phyloP scores from a whole-genome alignment of 2,113 vertebrate genomes.

The Oxygymnocypris stewartii region DNA sequence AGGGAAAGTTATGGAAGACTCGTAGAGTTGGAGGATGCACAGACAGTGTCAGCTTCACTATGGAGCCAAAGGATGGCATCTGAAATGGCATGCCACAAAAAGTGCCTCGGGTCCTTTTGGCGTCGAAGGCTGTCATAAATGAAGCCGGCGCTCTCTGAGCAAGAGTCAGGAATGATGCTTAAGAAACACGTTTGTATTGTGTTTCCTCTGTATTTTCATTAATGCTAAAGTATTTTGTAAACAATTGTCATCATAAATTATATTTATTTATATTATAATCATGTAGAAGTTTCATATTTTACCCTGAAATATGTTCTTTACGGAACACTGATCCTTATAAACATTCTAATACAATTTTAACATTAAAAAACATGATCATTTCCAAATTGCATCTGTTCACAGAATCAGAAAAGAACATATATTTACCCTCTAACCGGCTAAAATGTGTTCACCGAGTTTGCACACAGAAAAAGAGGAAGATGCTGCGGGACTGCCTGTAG shows the following conservation, averaged over 20 bases:
- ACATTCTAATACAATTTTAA: neutral
- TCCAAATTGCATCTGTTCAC: slow-evolving; percentile 30
- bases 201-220: slow-evolving; percentile 24
- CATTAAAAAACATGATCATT: neutral
- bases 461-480: slow-evolving; percentile 77
- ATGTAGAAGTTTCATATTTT: neutral
- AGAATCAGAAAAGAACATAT: slow-evolving; percentile 80
- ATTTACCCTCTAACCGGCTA: slow-evolving; percentile 76
- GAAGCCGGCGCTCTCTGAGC: slow-evolving; percentile 73
- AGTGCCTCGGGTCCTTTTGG: slow-evolving; percentile 71
- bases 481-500: slow-evolving; percentile 81
- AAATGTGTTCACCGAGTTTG: slow-evolving; percentile 75
- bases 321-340: neutral
- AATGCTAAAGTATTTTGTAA: neutral
- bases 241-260: neutral
- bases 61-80: slow-evolving; percentile 73
- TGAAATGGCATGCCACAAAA: slow-evolving; percentile 77
- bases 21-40: slow-evolving; percentile 54
- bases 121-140: slow-evolving; percentile 76
- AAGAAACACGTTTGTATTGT: slow-evolving; percentile 65
- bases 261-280: neutral
- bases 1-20: slow-evolving; percentile 49
- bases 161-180: slow-evolving; percentile 75
- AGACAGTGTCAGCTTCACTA: slow-evolving; percentile 73
- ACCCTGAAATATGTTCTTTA: neutral